Evolutionary conservation across 1,140 invertebrate species (phyloP).

Genomic region (Papilio polyxenes): DNA sequence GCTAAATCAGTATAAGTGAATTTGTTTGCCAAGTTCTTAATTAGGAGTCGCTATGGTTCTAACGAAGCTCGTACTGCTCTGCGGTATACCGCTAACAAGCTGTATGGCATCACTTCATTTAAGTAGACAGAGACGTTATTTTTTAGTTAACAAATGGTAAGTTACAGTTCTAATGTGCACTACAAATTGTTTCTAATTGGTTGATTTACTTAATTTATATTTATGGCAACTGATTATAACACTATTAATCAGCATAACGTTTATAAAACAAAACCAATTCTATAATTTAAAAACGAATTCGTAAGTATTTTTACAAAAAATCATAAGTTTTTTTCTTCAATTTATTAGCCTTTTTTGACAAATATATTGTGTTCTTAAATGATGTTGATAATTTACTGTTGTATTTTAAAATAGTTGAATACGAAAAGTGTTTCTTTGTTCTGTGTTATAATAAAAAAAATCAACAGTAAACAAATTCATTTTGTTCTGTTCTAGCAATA

Average conservation of each 20-base stretch:
- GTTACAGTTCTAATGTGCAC: not conserved
- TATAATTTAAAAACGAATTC: too few species aligned
- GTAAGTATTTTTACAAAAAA: too few species aligned
- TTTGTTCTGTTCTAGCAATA: constrained; percentile 18
- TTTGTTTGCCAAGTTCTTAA: constrained; percentile 25
- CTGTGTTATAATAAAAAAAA: not conserved
- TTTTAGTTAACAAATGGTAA: not conserved
- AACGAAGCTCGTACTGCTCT: constrained; percentile 16
- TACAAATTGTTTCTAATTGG: not conserved
- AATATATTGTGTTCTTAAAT: too few species aligned
- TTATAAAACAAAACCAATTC: too few species aligned
- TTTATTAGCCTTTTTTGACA: too few species aligned
- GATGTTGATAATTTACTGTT: too few species aligned
- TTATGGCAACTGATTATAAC: too few species aligned
- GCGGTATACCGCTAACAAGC: constrained; percentile 2
- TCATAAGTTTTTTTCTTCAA: too few species aligned
- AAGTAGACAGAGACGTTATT: constrained; percentile 2
- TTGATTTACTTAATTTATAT: too few species aligned
- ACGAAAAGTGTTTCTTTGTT: not conserved
- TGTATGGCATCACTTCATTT: not conserved
- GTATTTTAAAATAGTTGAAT: not conserved
- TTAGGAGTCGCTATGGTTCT: constrained; percentile 11
- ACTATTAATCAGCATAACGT: too few species aligned
- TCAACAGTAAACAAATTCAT: not conserved
- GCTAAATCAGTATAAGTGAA: constrained; percentile 19